Percentiles rank a stretch among this genome's conserved stretches.
phyloP scores from a whole-genome alignment of 2,797 vertebrate species.

The Periparus ater region DNA sequence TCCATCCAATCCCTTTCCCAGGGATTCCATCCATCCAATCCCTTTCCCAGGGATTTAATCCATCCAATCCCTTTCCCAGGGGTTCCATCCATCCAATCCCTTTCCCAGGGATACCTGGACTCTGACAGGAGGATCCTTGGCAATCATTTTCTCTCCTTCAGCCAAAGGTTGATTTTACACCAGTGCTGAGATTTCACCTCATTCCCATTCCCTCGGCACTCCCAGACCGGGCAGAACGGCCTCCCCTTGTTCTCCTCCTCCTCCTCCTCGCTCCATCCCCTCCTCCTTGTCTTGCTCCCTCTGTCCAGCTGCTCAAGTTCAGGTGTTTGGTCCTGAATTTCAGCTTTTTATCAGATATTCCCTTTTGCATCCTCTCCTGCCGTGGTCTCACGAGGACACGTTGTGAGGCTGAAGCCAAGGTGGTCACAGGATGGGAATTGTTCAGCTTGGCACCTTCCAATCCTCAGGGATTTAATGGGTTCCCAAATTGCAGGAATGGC shows the following conservation, averaged over 20 bases:
- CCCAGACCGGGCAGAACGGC: neutral
- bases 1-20: accelerated
- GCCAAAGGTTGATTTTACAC: neutral
- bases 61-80: neutral
- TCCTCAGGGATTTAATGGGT: neutral
- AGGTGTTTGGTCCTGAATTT: neutral
- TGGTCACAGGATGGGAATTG: neutral
- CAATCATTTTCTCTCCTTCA: neutral
- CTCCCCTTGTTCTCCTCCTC: neutral
- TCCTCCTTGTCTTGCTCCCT: neutral
- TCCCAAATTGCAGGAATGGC: neutral
- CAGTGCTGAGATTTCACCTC: neutral
- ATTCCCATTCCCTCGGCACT: neutral
- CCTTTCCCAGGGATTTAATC: neutral
- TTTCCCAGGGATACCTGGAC: neutral
- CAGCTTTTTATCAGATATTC: neutral
- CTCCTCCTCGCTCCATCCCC: neutral
- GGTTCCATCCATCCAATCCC: neutral
- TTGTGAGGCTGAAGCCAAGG: neutral
- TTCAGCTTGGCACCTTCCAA: neutral
- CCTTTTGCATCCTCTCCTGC: neutral
- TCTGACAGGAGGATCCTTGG: neutral
- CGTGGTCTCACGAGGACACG: accelerated
- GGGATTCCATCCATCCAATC: neutral
- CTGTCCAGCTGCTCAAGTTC: neutral